Evolutionary conservation across 2,113 vertebrate species (phyloP).

Genomic region (Heterotis niloticus): DNA sequence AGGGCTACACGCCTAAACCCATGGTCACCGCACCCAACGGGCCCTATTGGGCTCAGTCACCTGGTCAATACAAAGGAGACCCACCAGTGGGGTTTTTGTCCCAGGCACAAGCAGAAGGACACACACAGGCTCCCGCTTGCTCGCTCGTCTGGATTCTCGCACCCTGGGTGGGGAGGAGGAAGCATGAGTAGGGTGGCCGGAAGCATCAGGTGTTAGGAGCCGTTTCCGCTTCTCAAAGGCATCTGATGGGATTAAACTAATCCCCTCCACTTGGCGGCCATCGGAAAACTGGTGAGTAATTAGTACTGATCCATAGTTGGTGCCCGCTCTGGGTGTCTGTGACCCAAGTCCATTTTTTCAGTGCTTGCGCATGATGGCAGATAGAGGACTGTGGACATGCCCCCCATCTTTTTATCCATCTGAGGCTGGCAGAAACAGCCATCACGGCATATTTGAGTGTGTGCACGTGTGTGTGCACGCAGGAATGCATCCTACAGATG

Average conservation of each 20-base stretch:
- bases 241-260: conserved; percentile 54
- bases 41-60: not conserved
- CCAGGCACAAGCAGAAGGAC: not conserved
- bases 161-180: conserved; percentile 18
- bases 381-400: not conserved
- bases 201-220: conserved; percentile 35
- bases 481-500: not conserved
- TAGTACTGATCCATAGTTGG: conserved; percentile 33
- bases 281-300: conserved; percentile 28
- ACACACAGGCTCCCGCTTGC: not conserved
- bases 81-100: too few relatives aligned
- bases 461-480: conserved; percentile 13
- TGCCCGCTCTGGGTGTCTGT: conserved; percentile 44
- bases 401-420: not conserved
- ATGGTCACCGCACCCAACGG: too few relatives aligned
- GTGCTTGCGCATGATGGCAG: not conserved
- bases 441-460: conserved; percentile 5
- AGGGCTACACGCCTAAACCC: not conserved
- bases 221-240: conserved; percentile 33
- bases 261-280: conserved; percentile 45
- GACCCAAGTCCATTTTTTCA: not conserved
- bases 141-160: not conserved
- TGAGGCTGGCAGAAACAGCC: not conserved
- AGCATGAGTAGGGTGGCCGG: not conserved
- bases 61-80: not conserved